These are phyloP conservation scores for human DNA, from an alignment of 2,113 vertebrate genomes.

Conservation along the genomic window GRCh38 chr13:55790501-55791000, in stretches of 20 bases:
- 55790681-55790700: neutral
- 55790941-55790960: neutral
- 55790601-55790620: neutral
- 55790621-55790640: neutral
- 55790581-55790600: neutral
- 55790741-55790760: neutral
- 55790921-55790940: neutral
- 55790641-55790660: neutral
- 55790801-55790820: neutral
- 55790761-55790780: neutral
- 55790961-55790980: neutral
- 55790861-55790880: neutral
- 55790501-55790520: neutral
- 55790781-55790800: neutral
- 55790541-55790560: neutral
- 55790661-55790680: neutral
- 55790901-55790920: neutral
- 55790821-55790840: neutral
- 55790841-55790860: neutral
- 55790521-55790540: neutral
- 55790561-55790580: neutral
- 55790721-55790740: neutral
- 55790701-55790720: neutral
- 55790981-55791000: neutral
- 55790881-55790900: neutral